Evolutionary conservation across 2,113 vertebrate species (phyloP), one percentile per base, ranked within the genome.

Genomic region (Phalacrocorax aristotelis): DNA sequence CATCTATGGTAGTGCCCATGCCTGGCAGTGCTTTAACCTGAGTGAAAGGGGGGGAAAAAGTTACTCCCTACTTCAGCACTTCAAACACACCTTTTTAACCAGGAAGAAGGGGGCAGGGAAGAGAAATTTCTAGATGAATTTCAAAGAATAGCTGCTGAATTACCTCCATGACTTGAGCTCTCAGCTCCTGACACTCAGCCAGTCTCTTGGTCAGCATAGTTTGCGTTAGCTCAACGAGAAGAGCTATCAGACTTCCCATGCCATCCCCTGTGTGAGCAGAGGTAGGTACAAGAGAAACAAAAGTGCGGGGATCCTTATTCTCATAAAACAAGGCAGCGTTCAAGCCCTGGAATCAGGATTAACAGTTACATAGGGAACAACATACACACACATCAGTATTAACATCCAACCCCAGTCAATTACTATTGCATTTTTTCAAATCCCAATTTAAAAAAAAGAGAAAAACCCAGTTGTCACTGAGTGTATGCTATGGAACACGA

Each of bases 151-250:
- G 49, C 20, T 87, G 54, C 20, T 70, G 49, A 61, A 90, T 98
- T 98, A 99, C 99, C 99, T 99, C 99, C 99, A 99, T 99, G 96
- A 99, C 99, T 96, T 99, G 99, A 26, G 99, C 99, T 46, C 99
- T 98, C 79, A 99, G 98, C 96, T 99, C 99, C 66, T 99, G 98
- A 87, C 99, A 99, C 89, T 99, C 99, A 0, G 99, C 99, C 80
- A 99, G 98, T 21, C 99, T 98, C 86, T 99, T 99, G 40, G 98
- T 99, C 95, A 99, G 95, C 99, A 99, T 98, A 75, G 98, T 99
- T 98, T 99, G 99, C 1, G 99, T 99, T 48, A 99, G 98, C 80
- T 99, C 99, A 2, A 99, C 99, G 2, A 99, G 97, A 49, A 99
- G 98, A 48, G 97, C 98, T 89, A 99, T 99, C 81, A 99, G 98